Base-by-base conservation (phyloP, 2,888 invertebrate genomes). In the Phytoseiulus persimilis region DNA sequence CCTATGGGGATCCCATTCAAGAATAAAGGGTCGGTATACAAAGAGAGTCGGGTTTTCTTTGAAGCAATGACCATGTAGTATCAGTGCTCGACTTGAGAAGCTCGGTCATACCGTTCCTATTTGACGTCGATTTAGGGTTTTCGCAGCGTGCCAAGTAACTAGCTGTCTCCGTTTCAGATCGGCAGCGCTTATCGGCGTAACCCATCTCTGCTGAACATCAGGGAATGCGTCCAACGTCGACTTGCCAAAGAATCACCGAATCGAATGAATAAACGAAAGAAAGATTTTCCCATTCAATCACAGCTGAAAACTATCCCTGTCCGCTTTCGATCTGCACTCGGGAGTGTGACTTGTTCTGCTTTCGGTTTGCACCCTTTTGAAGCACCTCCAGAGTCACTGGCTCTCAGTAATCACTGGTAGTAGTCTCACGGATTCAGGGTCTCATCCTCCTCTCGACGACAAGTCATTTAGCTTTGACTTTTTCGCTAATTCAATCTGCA, bases 1-100 rank as follows among this genome's bases (percentile, higher is more conserved):
- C 39, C 87, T 87, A 45, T 87, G 39, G 87, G 87, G 87, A 87
- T 87, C 87, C 87, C 87, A 33, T 87, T 87, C 87, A 33, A 87
- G 32, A 87, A 87, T 39, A 87, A 87, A 87, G 45, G 84, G 87
- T 33, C 65, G 65, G 65, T 65, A 65, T 65, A 65, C 5, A 65
- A 65, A 65, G 5, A 14, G 28, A 14, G 65, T 65, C 11, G 65
- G 18, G 65, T 65, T 65, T 65, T 65, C 28, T 28, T 65, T 65
- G 11, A 39, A 3, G 3, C 65, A 65, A 65, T 65, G 9, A 18
- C 28, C 1, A 23, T 14, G 5, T 18, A 14, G 14, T 2, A 28
- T 65, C 65, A 39, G 39, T 6, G 39, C 39, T 39, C 39, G 5
- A n/a, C 39, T 39, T 39, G 39, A 3, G 39, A 39, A 39, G n/a